Percentiles rank a stretch among this genome's conserved stretches.
Evolutionary conservation across 2,888 invertebrate genomes (phyloP).

Genomic region (Drosophila mimetica): DNA sequence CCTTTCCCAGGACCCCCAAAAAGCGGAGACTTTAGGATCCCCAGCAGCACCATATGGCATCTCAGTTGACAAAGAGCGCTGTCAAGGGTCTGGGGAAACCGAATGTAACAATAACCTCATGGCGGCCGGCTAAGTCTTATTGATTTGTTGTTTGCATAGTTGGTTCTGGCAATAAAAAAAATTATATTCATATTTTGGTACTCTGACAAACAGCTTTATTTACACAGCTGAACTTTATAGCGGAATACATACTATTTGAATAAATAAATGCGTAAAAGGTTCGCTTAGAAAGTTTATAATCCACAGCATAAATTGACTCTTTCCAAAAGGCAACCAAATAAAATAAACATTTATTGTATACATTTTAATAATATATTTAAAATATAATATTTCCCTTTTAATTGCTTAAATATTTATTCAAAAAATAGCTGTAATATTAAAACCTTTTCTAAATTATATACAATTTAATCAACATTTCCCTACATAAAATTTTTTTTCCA

Average conservation of each 20-base stretch:
- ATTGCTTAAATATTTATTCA: no score
- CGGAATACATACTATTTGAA: no score
- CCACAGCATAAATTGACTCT: neutral
- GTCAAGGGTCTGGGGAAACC: constrained; percentile 10
- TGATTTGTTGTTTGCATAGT: constrained; percentile 57
- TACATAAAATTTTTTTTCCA: neutral
- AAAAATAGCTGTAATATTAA: no score
- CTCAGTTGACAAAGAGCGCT: constrained; percentile 46
- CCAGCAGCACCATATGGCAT: constrained; percentile 56
- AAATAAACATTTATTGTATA: no score
- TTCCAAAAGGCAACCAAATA: no score
- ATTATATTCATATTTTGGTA: constrained; percentile 2
- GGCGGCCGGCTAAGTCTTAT: constrained; percentile 41
- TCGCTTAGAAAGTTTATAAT: neutral
- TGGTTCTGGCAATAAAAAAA: constrained; percentile 1
- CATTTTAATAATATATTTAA: no score
- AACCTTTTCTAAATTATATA: no score
- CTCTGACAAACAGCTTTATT: neutral
- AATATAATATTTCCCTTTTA: no score
- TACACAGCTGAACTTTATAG: neutral
- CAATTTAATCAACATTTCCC: no score
- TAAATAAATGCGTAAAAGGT: neutral
- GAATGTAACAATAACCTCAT: constrained; percentile 22
- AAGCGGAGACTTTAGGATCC: constrained; percentile 17
- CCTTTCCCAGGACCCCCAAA: constrained; percentile 42